Base-by-base conservation (phyloP, 2,797 vertebrate species). In the Halcyon smyrnensis region DNA sequence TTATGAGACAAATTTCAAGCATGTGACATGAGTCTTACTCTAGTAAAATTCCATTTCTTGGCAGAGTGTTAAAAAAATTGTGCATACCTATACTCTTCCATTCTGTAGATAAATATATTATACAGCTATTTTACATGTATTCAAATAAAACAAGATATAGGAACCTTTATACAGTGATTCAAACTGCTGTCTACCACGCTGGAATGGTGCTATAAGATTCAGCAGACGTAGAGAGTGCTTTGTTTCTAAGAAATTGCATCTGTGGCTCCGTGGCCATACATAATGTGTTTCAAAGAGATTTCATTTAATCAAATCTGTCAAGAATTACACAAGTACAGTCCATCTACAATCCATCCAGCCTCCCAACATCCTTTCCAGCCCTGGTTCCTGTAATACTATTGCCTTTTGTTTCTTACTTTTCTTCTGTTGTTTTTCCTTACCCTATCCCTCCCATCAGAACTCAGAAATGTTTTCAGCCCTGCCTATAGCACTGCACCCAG, bases 141-240 rank as follows among this genome's bases (percentile, higher is more conserved):
- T 89, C 43, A 90, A 96, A 93, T 64, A 93, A 87, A 93, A 79
- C 36, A 83, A 87, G 68, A 46, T 57, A 57, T 5, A 83, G 41
- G 37, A 79, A 84, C 62, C 75, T 89, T 32, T 24, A 32, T 65
- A 15, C 19, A 48, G 63, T 6, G 12, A 68, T 60, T 80, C 48
- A 56, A 65, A 65, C 36, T 84, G 41, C 37, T 45, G 21, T 64
- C 53, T 91, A 20, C n/a, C 39, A 16, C 54, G 81, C 46, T 78
- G 39, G 30, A 69, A 85, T n/a, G 14, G 27, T 50, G n/a, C 20
- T 84, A 74, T 70, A 92, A 92, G 78, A 76, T 92, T 73, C 83
- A 92, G 76, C 43, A 96, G 65, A 74, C 65, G 32, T 17, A 83
- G 71, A 48, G 14, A 62, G 43, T 67, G 67, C 75, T 67, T 93